phyloP scores from a whole-genome alignment of 2,113 vertebrate species.

The Loxodonta africana region DNA sequence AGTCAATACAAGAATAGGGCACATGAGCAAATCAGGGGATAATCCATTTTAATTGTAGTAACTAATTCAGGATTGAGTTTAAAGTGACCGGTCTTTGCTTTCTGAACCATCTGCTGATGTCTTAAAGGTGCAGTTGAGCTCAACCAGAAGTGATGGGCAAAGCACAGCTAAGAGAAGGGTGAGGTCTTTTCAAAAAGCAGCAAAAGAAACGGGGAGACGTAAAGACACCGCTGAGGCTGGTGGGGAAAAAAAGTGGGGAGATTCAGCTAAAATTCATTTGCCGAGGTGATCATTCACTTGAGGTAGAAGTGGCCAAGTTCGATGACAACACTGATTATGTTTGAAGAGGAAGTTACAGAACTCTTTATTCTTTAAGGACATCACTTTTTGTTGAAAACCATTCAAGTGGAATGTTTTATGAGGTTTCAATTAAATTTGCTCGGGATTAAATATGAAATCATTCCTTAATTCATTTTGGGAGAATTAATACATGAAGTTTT shows the following conservation, averaged over 20 bases:
- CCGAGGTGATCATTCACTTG: conserved; percentile 31
- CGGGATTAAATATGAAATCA: conserved; percentile 64
- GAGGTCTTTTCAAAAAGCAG: background rate
- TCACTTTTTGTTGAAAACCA: conserved; percentile 56
- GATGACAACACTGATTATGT: background rate
- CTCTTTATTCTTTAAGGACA: conserved; percentile 45
- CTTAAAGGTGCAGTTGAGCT: background rate
- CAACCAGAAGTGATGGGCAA: background rate
- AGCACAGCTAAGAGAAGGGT: background rate
- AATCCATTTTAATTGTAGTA: background rate
- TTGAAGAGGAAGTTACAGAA: conserved; percentile 54
- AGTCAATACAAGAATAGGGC: background rate
- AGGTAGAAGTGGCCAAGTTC: conserved; percentile 13
- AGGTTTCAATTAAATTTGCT: conserved; percentile 60
- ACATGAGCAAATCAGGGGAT: background rate
- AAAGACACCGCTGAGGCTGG: background rate
- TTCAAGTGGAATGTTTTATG: conserved; percentile 44
- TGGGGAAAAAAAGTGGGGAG: too few relatives aligned
- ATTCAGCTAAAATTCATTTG: conserved; percentile 58
- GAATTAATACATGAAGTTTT: conserved; percentile 42
- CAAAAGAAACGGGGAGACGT: background rate
- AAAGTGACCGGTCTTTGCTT: background rate
- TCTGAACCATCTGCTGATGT: background rate
- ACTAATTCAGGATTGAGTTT: background rate
- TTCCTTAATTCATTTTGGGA: conserved; percentile 55